phyloP scores from a whole-genome alignment of 1,140 invertebrate genomes.

The Heliconius hermathena region DNA sequence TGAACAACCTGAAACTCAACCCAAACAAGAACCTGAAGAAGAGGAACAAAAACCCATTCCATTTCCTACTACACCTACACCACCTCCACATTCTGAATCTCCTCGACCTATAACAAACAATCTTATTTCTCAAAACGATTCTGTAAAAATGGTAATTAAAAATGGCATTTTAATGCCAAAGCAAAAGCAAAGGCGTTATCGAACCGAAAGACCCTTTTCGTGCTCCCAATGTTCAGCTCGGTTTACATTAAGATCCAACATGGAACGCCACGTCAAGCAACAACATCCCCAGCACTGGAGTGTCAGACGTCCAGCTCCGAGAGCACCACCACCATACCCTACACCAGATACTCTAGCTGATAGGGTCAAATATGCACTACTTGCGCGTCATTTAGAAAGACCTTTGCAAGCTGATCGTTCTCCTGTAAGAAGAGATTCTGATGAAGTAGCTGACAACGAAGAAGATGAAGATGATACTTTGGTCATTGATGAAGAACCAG shows the following conservation, averaged over 20 bases:
- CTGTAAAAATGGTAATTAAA: constrained; percentile 94
- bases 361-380: constrained; percentile 89
- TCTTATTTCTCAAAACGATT: constrained; percentile 80
- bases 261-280: constrained; percentile 96
- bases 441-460: constrained; percentile 84
- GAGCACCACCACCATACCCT: constrained; percentile 73
- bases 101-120: constrained; percentile 60
- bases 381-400: constrained; percentile 88
- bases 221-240: constrained; percentile 94
- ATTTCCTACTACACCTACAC: constrained; percentile 56
- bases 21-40: constrained; percentile 70
- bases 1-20: constrained; percentile 74
- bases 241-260: constrained; percentile 95
- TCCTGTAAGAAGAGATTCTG: constrained; percentile 77
- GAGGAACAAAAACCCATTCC: constrained; percentile 71
- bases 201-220: constrained; percentile 94
- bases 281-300: constrained; percentile 95
- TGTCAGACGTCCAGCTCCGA: constrained; percentile 84
- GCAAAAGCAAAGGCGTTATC: constrained; percentile 93
- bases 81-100: constrained; percentile 67
- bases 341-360: constrained; percentile 83
- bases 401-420: constrained; percentile 75
- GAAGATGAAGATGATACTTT: constrained; percentile 86
- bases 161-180: constrained; percentile 94
- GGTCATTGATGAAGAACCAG: constrained; percentile 86